phyloP scores from a whole-genome alignment of 2,797 vertebrate genomes.

The Echeneis naucrates region DNA sequence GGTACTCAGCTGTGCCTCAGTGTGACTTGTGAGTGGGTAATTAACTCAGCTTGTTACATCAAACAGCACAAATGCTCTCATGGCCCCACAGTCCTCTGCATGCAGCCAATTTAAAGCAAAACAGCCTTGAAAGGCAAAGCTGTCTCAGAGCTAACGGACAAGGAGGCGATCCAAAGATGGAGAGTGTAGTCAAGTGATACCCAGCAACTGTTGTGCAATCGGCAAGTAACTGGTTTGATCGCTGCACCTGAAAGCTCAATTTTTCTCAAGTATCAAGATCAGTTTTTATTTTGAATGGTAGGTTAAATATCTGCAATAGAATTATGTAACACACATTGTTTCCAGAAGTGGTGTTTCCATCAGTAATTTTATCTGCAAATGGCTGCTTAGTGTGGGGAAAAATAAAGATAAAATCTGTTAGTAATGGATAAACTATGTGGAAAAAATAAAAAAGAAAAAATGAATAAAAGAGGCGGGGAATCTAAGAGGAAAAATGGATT shows the following conservation, averaged over 20 bases:
- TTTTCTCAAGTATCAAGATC: neutral
- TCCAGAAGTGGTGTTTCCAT: neutral
- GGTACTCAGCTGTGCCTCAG: slow-evolving; percentile 66
- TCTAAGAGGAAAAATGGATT: slow-evolving; percentile 38
- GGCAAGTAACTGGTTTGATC: slow-evolving; percentile 9
- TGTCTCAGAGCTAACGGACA: slow-evolving; percentile 5
- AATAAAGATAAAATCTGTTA: slow-evolving; percentile 3
- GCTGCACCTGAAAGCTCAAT: slow-evolving; percentile 4
- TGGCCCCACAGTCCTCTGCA: slow-evolving; percentile 44
- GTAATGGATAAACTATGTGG: neutral
- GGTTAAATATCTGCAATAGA: neutral
- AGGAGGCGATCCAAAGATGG: slow-evolving; percentile 11
- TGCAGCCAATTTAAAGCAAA: slow-evolving; percentile 57
- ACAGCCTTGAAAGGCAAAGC: slow-evolving; percentile 53
- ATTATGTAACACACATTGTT: neutral
- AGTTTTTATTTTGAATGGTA: neutral
- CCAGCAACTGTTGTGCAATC: neutral
- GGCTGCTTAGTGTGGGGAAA: neutral
- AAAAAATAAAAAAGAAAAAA: slow-evolving; percentile 9
- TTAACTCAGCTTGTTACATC: slow-evolving; percentile 75
- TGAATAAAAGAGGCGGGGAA: slow-evolving; percentile 26
- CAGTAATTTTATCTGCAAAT: slow-evolving; percentile 7
- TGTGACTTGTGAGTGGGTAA: slow-evolving; percentile 74
- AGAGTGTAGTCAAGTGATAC: slow-evolving; percentile 15
- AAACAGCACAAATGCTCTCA: slow-evolving; percentile 60